Base-by-base conservation (phyloP, 2,797 vertebrate genomes). In the Melanotaenia trifasciata region DNA sequence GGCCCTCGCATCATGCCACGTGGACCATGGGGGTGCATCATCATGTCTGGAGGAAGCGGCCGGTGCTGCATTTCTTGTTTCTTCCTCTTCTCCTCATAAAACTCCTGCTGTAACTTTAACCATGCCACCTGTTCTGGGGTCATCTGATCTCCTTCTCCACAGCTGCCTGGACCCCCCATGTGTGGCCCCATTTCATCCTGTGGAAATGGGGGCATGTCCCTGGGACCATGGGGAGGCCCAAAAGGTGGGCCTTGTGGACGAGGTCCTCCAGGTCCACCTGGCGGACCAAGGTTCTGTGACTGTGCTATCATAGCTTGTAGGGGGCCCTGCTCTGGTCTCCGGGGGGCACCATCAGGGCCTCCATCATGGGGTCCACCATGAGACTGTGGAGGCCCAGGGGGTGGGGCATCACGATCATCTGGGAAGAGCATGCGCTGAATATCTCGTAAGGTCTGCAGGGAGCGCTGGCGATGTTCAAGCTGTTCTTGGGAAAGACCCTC, bases 371-470 rank as follows among this genome's bases (percentile, higher is more conserved):
- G 90, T 75, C 93, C 84, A 64, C 88, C 80, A 59, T 94, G 85
- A 43, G 92, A 26, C 76, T 92, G 89, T 36, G 91, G 90, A 68
- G 90, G 88, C 0, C 92, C 94, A 60, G 93, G 24, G 36, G 81
- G 86, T 26, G 93, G 92, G 56, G 94, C 94, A 51, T 96, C 95
- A 33, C 95, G 95, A 75, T 99, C 98, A 20, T 99, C 98, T 0
- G 98, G 98, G 86, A 99, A 99, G 61, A 99, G 97, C 98, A 99
- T 99, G 14, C 98, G 96, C 87, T 99, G 98, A 87, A 99, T 99
- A 78, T 99, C 98, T 86, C 98, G 89, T 76, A 99, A 94, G 90
- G 94, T 95, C 87, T 95, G 95, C 58, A 95, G 83, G 5, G 94
- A 95, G 64, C 95, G 94, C 76, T 95, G 94, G 7, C 95, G 92